A percentile compares a stretch with the other conserved stretches of the same genome.
phyloP scores from a whole-genome alignment of 23 tunicate species.

The Halocynthia roretzi region DNA sequence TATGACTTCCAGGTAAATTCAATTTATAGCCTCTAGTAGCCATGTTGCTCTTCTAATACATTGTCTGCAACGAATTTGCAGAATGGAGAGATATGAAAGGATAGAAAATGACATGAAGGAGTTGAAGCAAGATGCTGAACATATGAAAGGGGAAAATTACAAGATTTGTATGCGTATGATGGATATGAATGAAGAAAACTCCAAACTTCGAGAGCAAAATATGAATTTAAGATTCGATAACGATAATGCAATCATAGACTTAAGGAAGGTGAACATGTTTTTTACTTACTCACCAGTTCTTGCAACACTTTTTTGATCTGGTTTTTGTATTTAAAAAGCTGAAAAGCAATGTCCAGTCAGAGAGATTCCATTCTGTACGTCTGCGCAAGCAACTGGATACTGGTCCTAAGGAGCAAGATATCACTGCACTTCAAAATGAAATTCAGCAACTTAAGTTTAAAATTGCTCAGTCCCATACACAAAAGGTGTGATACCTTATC shows the following conservation, averaged over 20 bases:
- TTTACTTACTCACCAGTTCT: background rate
- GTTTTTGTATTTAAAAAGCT: conserved; percentile 12
- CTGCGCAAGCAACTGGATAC: conserved; percentile 50
- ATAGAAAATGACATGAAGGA: conserved; percentile 67
- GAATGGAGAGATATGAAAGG: conserved; percentile 60
- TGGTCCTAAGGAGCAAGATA: conserved; percentile 61
- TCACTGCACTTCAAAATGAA: conserved; percentile 39
- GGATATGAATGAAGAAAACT: conserved; percentile 64
- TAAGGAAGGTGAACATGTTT: conserved; percentile 37
- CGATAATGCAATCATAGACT: conserved; percentile 45
- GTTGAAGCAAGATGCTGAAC: conserved; percentile 53
- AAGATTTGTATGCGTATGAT: conserved; percentile 71
- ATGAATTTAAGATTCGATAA: conserved; percentile 48
- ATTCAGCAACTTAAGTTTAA: conserved; percentile 50
- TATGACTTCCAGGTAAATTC: background rate
- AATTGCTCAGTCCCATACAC: conserved; percentile 53
- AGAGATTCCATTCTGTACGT: conserved; percentile 71
- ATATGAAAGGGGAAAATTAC: conserved; percentile 75
- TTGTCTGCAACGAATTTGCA: conserved; percentile 7
- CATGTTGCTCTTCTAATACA: too few species aligned
- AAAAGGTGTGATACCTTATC: conserved; percentile 12
- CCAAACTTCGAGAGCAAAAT: conserved; percentile 55
- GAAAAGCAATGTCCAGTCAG: conserved; percentile 52
- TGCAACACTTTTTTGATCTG: background rate
- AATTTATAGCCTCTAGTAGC: too few species aligned